Evolutionary conservation across 2,113 vertebrate species (phyloP).

Genomic region (Notarius quadriscutis): DNA sequence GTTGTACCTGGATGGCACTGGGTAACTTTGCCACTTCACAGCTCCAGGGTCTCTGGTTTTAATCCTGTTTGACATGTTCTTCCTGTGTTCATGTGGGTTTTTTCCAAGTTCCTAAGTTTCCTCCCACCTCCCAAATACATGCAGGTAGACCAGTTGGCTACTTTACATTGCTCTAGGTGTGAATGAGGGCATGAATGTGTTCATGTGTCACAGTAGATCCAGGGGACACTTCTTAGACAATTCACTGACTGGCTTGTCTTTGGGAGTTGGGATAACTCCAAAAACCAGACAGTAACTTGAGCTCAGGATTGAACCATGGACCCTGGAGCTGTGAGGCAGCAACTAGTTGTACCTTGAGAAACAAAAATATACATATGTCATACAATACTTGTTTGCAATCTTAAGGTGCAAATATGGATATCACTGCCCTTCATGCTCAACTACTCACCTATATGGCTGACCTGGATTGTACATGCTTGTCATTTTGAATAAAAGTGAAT

Average conservation of each 20-base stretch:
- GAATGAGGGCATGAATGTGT: not conserved
- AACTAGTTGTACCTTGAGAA: not conserved
- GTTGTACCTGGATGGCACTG: not conserved
- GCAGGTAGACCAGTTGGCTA: not conserved
- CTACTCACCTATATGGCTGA: not conserved
- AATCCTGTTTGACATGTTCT: not conserved
- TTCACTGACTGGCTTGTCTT: not conserved
- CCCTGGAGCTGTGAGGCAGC: not conserved
- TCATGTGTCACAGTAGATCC: not conserved
- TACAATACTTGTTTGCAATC: not conserved
- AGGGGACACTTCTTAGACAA: not conserved
- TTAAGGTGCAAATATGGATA: not conserved
- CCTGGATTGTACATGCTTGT: not conserved
- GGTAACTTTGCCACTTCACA: not conserved
- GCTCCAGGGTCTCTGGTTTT: not conserved
- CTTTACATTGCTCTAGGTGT: not conserved
- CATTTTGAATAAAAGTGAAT: not conserved
- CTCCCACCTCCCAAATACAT: no score
- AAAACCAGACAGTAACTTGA: not conserved
- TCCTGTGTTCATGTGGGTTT: not conserved
- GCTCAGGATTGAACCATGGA: not conserved
- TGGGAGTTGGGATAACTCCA: not conserved
- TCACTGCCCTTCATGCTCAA: not conserved
- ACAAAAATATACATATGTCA: not conserved
- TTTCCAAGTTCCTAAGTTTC: not conserved